phyloP scores from a whole-genome alignment of 2,888 invertebrate genomes.

The Chymomyza fuscimana region DNA sequence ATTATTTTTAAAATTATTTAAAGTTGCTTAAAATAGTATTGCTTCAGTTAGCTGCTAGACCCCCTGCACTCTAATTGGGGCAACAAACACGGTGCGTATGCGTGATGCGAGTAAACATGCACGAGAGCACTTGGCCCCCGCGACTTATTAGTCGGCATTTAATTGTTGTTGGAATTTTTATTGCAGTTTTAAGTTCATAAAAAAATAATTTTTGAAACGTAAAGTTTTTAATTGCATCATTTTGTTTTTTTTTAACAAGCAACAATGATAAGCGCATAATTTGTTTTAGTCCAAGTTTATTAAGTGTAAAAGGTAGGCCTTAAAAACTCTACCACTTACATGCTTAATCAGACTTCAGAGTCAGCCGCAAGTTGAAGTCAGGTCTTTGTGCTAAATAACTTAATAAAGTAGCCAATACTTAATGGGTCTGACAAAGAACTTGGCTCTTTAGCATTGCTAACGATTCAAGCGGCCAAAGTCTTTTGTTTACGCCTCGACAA shows the following conservation, averaged over 20 bases:
- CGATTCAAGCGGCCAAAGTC: slow-evolving; percentile 14
- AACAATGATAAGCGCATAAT: slow-evolving; percentile 55
- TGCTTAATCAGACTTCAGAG: not conserved
- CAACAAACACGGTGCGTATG: slow-evolving; percentile 53
- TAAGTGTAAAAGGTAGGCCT: slow-evolving; percentile 40
- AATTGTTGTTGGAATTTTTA: slow-evolving; percentile 45
- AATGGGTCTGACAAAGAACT: not conserved
- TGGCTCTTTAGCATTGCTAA: slow-evolving; percentile 22
- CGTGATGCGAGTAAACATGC: slow-evolving; percentile 59
- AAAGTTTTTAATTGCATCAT: slow-evolving; percentile 23
- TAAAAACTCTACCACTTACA: not conserved
- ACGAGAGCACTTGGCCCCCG: slow-evolving; percentile 48
- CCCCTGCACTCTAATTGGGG: slow-evolving; percentile 17
- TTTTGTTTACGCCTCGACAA: slow-evolving; percentile 8
- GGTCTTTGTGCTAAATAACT: slow-evolving; percentile 17
- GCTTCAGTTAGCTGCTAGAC: not conserved
- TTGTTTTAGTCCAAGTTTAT: slow-evolving; percentile 36
- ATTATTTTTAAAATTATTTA: not conserved
- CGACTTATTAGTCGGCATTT: slow-evolving; percentile 34
- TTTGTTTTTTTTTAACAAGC: not conserved
- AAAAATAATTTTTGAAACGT: slow-evolving; percentile 8
- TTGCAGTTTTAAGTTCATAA: slow-evolving; percentile 24
- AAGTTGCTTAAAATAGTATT: not conserved
- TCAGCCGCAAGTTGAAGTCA: not conserved
- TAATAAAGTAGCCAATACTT: slow-evolving; percentile 6